phyloP scores from a whole-genome alignment of 2,113 vertebrate genomes.

The Phoxinus phoxinus region DNA sequence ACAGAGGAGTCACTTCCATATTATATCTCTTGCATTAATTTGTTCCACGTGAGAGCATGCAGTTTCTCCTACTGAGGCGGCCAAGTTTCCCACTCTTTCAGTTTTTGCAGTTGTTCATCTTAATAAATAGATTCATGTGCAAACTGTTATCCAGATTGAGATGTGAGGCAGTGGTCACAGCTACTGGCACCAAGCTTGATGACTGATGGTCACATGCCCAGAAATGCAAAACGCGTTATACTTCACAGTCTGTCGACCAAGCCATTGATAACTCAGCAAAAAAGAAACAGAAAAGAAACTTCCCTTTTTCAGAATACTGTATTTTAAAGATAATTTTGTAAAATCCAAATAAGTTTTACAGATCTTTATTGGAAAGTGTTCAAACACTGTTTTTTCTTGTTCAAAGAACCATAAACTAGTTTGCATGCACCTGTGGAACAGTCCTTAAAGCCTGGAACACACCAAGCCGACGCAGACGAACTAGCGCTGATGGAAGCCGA shows the following conservation, averaged over 20 bases:
- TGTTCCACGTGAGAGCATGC: slow-evolving; percentile 31
- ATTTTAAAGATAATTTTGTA: too few species aligned
- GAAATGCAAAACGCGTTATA: neutral
- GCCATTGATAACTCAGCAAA: too few species aligned
- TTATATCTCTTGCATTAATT: slow-evolving; percentile 35
- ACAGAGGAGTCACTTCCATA: neutral
- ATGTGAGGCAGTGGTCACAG: slow-evolving; percentile 24
- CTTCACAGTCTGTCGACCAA: neutral
- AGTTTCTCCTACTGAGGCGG: slow-evolving; percentile 13
- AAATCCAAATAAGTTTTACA: too few species aligned
- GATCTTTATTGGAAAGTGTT: too few species aligned
- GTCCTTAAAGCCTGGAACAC: too few species aligned
- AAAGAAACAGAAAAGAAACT: too few species aligned
- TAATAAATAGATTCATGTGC: slow-evolving; percentile 78
- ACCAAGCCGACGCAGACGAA: too few species aligned
- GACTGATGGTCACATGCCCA: neutral
- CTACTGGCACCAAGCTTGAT: neutral
- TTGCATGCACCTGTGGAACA: too few species aligned
- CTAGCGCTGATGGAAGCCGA: too few species aligned
- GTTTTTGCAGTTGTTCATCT: slow-evolving; percentile 67
- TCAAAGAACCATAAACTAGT: too few species aligned
- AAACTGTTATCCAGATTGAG: slow-evolving; percentile 68
- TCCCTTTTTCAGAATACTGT: too few species aligned
- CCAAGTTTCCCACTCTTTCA: slow-evolving; percentile 18
- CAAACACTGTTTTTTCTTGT: too few species aligned